Base-by-base conservation (phyloP, 2,888 invertebrate genomes). In the Meliscaeva auricollis region DNA sequence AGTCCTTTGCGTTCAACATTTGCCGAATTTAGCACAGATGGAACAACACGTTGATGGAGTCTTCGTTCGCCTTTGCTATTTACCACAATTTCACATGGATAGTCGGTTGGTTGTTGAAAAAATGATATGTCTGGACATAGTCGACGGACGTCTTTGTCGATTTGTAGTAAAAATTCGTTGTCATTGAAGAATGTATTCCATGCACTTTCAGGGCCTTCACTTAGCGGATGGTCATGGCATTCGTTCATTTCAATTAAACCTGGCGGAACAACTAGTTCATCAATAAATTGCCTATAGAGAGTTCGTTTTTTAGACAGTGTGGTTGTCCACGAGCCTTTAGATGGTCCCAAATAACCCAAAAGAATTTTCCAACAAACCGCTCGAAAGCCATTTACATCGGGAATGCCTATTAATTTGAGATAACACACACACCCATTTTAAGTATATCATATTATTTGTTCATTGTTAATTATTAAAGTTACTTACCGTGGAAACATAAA, bases 121-220 rank as follows among this genome's bases (percentile, higher is more conserved):
- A 99, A 99, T 70, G 98, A 98, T 91, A 98, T 97, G 91, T 99
- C 99, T 11, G 99, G 99, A 90, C 98, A 98, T 2, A 99, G 93
- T 69, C 99, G 94, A 88, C 98, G 94, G 60, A 98, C 98, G 92
- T 99, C 98, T 92, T 99, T 99, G 92, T 99, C 99, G 89, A 99
- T 99, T 94, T 99, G 99, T 52, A 98, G 92, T 48, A 99, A 93
- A 80, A 99, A 98, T 93, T 99, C 98, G 92, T 99, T 99, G 91
- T 99, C 99, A 91, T 96, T 97, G 92, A 99, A 99, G 92, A 96
- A 99, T 3, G 96, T 96, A 89, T 91, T 96, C 99, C 99, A 99
- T 60, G 97, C 96, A 91, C 98, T 98, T 88, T 97, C 97, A 0
- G 99, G 98, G 89, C 97, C 97, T 88, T 97, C 96, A 91, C 97